Conservation (phyloP, 2,888 invertebrate genomes). For the Morpho helenor region DNA sequence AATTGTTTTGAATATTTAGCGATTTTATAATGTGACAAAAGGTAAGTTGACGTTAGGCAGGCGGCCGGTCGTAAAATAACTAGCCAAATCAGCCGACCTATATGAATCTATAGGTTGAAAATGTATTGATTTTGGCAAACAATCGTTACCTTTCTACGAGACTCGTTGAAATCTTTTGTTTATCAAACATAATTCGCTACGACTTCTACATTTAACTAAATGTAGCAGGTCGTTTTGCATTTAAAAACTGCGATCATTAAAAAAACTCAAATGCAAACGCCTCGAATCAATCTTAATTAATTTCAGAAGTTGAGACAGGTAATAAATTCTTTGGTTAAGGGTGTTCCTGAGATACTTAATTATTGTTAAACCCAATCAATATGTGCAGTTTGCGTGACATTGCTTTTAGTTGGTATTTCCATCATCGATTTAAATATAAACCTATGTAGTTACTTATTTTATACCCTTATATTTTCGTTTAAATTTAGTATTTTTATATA, state of each 20-base stretch:
- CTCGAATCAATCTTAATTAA: conserved; percentile 74
- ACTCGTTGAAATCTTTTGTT: conserved; percentile 67
- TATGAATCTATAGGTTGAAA: too few species aligned
- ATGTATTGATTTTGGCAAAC: neutral
- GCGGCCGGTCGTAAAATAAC: too few species aligned
- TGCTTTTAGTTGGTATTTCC: conserved; percentile 22
- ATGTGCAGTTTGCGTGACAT: conserved; percentile 63
- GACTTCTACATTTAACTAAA: conserved; percentile 24
- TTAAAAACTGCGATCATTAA: conserved; percentile 37
- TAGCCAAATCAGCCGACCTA: too few species aligned
- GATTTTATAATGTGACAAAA: too few species aligned
- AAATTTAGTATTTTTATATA: too few species aligned
- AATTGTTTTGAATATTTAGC: too few species aligned
- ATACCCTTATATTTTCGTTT: too few species aligned
- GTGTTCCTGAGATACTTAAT: conserved; percentile 72
- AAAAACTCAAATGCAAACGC: conserved; percentile 33
- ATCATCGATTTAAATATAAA: too few species aligned
- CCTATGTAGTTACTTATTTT: too few species aligned
- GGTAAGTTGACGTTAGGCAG: too few species aligned
- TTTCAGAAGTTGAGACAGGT: conserved; percentile 47
- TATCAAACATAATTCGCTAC: conserved; percentile 7
- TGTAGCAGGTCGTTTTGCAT: conserved; percentile 40
- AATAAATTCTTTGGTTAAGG: conserved; percentile 69
- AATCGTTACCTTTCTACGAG: neutral
- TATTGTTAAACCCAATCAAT: conserved; percentile 67